Base-by-base conservation (phyloP, 2,113 vertebrate species). In the Speoplatyrhinus poulsoni region DNA sequence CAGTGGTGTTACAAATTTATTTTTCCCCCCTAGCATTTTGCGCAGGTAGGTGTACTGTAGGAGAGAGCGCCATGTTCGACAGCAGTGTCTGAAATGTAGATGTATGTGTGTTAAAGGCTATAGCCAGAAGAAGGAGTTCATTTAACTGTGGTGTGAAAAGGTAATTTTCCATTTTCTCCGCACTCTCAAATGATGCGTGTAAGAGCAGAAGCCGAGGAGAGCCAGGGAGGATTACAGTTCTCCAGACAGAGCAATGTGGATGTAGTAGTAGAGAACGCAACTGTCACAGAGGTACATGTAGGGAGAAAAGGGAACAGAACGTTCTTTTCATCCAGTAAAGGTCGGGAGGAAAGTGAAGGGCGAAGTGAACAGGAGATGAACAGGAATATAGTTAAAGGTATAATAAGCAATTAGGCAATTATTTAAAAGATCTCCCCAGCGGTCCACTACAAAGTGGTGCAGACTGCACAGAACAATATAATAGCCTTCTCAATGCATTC, bases 1-100 rank as follows among this genome's bases (percentile, higher is more conserved):
- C 73, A 75, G 66, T 52, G 49, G 71, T 76, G 46, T 72, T 66
- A 53, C 74, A 60, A 46, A 17, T 69, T 1, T 79, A 62, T 55
- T 68, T 41, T 3, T 1, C 15, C 4, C 9, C 50, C 3, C 15
- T 13, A 13, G 12, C 50, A 52, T 52, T 52, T 41, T 41, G 36
- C 7, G 36, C 36, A 41, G 36, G 56, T 64, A 17, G 61, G 82
- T 17, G 36, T 36, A 26, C 26, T 3, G 26, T 26, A 26, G 26
- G 26, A 6, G 64, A 67, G 54, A 32, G 12, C 26, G 26, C 9
- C 10, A 33, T 54, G 12, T n/a, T 16, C 8, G 12, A 16, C 13
- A 7, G 7, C 13, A 54, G 52, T n/a, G 17, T n/a, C 12, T 32
- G 19, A 11, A 16, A 58, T 32, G 17, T 57, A 12, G 9, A 12